Base-by-base conservation (phyloP, 1,140 invertebrate genomes). In the Lordiphosa stackelbergi region DNA sequence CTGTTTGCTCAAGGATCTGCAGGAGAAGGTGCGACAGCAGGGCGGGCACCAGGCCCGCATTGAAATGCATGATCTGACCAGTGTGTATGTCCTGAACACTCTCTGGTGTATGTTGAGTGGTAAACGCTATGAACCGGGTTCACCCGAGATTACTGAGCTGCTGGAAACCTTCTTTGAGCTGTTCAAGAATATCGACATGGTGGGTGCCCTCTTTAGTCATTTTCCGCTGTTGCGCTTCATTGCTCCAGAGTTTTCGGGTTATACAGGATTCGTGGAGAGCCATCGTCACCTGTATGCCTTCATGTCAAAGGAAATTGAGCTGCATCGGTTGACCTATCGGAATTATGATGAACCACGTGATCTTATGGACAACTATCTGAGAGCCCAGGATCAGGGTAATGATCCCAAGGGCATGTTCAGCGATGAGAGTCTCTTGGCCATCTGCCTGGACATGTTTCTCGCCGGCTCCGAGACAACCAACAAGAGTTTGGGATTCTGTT, bases 41-140 rank as follows among this genome's bases (percentile, higher is more conserved):
- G 69, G 66, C 2, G 85, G 88, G 7, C 66, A 74, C 19, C 73
- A 86, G 2, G 89, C 90, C 3, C 60, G 90, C 1, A 78, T 91
- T 1, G 86, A 90, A 54, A 94, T 95, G 92, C 89, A 93, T 34
- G 91, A 93, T 54, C 90, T 92, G 28, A 95, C 95, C 68, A 92
- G 91, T 31, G 91, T 94, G 0, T 92, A 93, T 54, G 92, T 96
- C 28, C 86, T 96, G 8, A 98, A 97, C 70, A 94, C 94, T 0
- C 87, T 97, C 0, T 97, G 95, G 94, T 92, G 90, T 48, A 95
- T 97, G 92, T 91, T 97, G 88, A 94, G 95, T 51, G 94, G 95
- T 1, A 91, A 89, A 10, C 90, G 93, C 42, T 94, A 93, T 51
- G 89, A 90, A 51, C 88, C 90, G 1, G 91, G 92, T 16, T 93